A percentile compares a stretch with the other conserved stretches of the same genome.
Evolutionary conservation across 1,140 invertebrate genomes (phyloP).

Genomic region (Scaptomyza graminum): DNA sequence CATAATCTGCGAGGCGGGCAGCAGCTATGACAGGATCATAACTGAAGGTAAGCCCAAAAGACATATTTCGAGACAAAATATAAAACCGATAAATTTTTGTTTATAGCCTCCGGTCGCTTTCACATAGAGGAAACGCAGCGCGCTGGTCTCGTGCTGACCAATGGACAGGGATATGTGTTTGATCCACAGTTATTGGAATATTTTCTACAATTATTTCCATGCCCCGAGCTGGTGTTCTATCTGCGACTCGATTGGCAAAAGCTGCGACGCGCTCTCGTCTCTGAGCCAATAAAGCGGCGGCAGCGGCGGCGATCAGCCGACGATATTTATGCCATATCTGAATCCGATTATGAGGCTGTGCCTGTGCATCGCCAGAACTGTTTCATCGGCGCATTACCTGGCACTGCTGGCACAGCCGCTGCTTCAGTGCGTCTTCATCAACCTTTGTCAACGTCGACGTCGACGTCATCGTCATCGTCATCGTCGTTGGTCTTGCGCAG

Average conservation of each 20-base stretch:
- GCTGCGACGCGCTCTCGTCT: slow-evolving; percentile 38
- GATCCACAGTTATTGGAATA: slow-evolving; percentile 70
- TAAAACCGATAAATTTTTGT: neutral
- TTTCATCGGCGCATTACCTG: slow-evolving; percentile 63
- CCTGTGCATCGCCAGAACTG: slow-evolving; percentile 75
- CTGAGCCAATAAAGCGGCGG: slow-evolving; percentile 31
- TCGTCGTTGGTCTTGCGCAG: neutral
- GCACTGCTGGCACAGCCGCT: neutral
- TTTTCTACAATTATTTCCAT: slow-evolving; percentile 71
- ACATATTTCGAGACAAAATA: neutral
- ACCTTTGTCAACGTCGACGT: neutral
- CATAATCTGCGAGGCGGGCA: slow-evolving; percentile 49
- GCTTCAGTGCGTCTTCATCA: slow-evolving; percentile 31
- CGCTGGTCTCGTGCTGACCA: slow-evolving; percentile 57
- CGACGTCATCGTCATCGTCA: neutral
- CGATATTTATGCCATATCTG: neutral
- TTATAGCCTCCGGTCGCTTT: slow-evolving; percentile 53
- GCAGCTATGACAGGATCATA: slow-evolving; percentile 61
- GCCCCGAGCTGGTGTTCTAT: slow-evolving; percentile 65
- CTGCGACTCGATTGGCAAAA: slow-evolving; percentile 64
- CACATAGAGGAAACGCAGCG: slow-evolving; percentile 46
- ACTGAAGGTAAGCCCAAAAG: slow-evolving; percentile 48
- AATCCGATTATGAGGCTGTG: slow-evolving; percentile 49
- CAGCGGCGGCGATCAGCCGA: slow-evolving; percentile 35
- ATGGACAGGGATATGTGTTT: slow-evolving; percentile 68